phyloP scores from a whole-genome alignment of 2,888 invertebrate species.

The Syrphus vitripennis region DNA sequence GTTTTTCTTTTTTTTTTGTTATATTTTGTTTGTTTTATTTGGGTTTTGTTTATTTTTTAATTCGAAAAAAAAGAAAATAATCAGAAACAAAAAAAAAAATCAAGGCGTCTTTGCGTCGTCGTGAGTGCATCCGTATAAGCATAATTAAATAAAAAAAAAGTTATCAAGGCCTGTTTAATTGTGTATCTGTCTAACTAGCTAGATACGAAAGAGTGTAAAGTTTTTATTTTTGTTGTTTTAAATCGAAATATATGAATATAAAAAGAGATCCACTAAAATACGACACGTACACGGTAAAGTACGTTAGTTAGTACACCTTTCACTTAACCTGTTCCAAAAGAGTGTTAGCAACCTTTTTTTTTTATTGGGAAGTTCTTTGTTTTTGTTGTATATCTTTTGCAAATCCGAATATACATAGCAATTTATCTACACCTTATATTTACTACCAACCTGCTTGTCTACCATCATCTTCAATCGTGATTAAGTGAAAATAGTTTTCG shows the following conservation, averaged over 20 bases:
- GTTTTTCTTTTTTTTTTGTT: constrained; percentile 22
- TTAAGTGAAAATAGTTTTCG: constrained; percentile 37
- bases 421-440: not conserved
- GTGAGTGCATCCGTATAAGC: constrained; percentile 22
- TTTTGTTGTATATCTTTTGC: constrained; percentile 12
- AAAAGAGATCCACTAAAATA: constrained; percentile 18
- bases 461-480: constrained; percentile 23
- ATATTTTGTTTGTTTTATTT: constrained; percentile 25
- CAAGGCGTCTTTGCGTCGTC: constrained; percentile 15
- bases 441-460: not conserved
- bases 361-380: not conserved
- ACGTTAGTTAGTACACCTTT: constrained; percentile 48
- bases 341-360: constrained; percentile 34
- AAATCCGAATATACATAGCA: not conserved
- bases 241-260: not conserved
- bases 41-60: constrained; percentile 5
- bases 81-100: not conserved
- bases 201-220: constrained; percentile 39
- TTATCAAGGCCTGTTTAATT: constrained; percentile 39
- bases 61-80: constrained; percentile 1
- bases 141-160: not conserved
- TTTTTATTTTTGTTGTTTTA: not conserved
- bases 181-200: constrained; percentile 12
- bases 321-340: constrained; percentile 56
- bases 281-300: constrained; percentile 33